These are phyloP conservation scores for Phanerotoma sp. DNA, from an alignment of 2,888 invertebrate species.

Conservation along the genomic window DNA sequence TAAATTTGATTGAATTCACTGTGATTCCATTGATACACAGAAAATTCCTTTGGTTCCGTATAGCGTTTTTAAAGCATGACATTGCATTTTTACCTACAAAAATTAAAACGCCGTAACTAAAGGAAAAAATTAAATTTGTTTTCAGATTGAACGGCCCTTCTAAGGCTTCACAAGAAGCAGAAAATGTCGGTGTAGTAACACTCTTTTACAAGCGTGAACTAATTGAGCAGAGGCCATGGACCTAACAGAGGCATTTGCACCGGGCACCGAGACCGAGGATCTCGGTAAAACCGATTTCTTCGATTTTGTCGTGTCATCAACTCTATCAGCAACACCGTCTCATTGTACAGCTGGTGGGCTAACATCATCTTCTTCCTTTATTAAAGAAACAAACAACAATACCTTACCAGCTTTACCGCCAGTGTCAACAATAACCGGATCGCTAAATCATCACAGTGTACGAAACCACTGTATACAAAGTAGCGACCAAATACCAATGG, in stretches of 20 bases:
- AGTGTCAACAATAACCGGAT: constrained; percentile 54
- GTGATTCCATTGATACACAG: too few relatives aligned
- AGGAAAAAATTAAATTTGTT: not conserved
- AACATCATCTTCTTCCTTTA: constrained; percentile 47
- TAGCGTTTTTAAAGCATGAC: too few relatives aligned
- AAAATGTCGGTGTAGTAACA: not conserved
- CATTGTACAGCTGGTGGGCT: constrained; percentile 38
- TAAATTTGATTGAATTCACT: too few relatives aligned
- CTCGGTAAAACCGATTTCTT: constrained; percentile 86
- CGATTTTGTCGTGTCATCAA: constrained; percentile 81
- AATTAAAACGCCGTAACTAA: not conserved
- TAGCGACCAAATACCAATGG: constrained; percentile 58
- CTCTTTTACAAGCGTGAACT: not conserved
- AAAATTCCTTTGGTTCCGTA: too few relatives aligned
- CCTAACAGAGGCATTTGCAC: constrained; percentile 76
- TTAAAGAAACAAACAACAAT: constrained; percentile 65
- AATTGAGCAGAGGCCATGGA: constrained; percentile 64
- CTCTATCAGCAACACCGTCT: constrained; percentile 59
- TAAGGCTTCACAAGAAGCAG: too few relatives aligned
- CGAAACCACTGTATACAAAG: constrained; percentile 46
- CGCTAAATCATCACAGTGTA: constrained; percentile 48
- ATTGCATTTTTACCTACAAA: too few relatives aligned
- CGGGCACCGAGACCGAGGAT: constrained; percentile 60
- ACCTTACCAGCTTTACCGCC: constrained; percentile 58
- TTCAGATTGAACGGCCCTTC: not conserved